Conservation (phyloP, 2,888 invertebrate species). For the Lypha dubia region DNA sequence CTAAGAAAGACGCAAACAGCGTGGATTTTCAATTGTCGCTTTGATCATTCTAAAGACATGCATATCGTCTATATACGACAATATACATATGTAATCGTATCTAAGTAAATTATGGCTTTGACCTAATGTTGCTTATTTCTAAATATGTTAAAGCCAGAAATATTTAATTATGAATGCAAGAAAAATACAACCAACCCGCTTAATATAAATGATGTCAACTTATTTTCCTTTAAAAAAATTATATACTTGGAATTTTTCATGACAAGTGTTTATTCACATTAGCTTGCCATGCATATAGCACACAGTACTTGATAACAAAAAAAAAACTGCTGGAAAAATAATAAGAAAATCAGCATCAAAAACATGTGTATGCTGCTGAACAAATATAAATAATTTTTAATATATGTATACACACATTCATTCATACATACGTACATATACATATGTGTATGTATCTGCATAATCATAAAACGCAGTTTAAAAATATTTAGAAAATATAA, state of each 20-base stretch:
- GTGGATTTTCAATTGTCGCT: no score
- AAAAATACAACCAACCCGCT: neutral
- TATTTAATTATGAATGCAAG: neutral
- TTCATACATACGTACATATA: no score
- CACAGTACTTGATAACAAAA: neutral
- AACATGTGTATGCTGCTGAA: neutral
- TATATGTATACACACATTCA: no score
- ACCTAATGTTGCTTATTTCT: neutral
- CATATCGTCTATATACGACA: neutral
- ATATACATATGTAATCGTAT: neutral
- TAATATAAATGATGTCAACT: constrained; percentile 50
- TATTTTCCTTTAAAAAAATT: constrained; percentile 9
- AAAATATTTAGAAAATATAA: constrained; percentile 11
- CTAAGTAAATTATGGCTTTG: constrained; percentile 38
- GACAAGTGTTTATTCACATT: constrained; percentile 37
- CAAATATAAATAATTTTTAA: no score
- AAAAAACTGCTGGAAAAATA: neutral
- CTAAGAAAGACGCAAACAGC: no score
- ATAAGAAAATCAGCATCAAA: neutral
- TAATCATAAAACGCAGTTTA: constrained; percentile 29
- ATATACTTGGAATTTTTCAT: constrained; percentile 50
- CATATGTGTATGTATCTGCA: no score
- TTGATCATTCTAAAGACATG: no score
- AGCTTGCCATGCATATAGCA: constrained; percentile 5
- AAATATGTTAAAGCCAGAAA: neutral